Evolutionary conservation across 2,797 vertebrate genomes (phyloP).

Genomic region (Spheniscus humboldti): DNA sequence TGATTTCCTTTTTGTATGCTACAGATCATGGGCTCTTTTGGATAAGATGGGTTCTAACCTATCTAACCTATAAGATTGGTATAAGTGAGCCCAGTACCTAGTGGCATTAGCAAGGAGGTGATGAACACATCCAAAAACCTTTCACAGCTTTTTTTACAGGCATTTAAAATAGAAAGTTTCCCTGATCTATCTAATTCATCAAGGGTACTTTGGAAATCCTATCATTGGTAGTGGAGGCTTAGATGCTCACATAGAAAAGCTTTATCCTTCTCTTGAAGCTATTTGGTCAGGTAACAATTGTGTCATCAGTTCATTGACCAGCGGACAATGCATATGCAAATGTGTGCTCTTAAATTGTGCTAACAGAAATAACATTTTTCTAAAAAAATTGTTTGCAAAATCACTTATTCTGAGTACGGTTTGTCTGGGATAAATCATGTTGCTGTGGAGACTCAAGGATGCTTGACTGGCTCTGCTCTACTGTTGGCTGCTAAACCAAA

Average conservation of each 20-base stretch:
- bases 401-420: background rate
- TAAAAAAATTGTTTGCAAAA: background rate
- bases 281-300: background rate
- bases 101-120: background rate
- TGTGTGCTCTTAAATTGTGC: background rate
- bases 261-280: background rate
- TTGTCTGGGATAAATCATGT: background rate
- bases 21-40: background rate
- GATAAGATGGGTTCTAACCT: background rate
- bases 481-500: background rate
- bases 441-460: constrained; percentile 3
- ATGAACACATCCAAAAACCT: background rate
- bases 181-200: background rate
- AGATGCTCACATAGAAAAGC: background rate
- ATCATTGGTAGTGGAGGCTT: background rate
- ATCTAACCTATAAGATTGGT: background rate
- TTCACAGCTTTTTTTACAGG: background rate
- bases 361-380: background rate
- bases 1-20: background rate
- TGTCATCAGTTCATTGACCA: background rate
- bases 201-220: background rate
- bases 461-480: background rate
- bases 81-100: background rate
- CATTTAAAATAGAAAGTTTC: background rate
- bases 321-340: background rate